Evolutionary conservation across 2,797 vertebrate genomes (phyloP).

Genomic region (Echeneis naucrates): DNA sequence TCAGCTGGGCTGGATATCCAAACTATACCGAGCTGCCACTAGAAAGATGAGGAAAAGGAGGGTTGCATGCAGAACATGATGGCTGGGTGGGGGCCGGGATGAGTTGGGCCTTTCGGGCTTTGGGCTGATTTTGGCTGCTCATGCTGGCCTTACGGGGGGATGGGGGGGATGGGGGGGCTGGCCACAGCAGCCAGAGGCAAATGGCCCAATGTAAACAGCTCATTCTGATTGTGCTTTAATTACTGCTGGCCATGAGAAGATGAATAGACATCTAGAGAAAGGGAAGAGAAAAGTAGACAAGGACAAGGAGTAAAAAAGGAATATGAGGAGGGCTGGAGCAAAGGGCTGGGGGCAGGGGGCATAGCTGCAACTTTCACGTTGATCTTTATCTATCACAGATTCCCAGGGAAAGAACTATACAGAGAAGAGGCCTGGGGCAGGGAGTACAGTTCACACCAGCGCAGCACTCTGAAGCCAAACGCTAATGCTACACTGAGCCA

Average conservation of each 20-base stretch:
- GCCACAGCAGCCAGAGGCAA: constrained; percentile 67
- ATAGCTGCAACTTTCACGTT: constrained; percentile 57
- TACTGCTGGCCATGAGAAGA: constrained; percentile 64
- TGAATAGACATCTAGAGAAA: constrained; percentile 53
- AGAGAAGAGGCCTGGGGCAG: constrained; percentile 43
- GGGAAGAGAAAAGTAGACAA: constrained; percentile 37
- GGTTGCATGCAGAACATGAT: constrained; percentile 25
- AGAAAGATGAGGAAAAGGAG: constrained; percentile 8
- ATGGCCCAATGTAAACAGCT: constrained; percentile 76
- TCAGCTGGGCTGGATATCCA: constrained; percentile 46
- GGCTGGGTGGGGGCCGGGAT: no score
- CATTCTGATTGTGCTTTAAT: constrained; percentile 67
- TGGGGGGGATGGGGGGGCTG: constrained; percentile 48
- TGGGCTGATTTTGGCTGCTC: constrained; percentile 51
- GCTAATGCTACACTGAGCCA: neutral
- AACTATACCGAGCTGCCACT: constrained; percentile 30
- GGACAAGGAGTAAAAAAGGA: constrained; percentile 20
- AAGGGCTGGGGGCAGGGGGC: constrained; percentile 8
- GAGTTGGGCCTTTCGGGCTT: constrained; percentile 39
- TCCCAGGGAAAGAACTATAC: constrained; percentile 60
- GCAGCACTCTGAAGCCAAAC: constrained; percentile 32
- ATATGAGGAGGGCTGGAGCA: constrained; percentile 31
- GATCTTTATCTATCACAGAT: constrained; percentile 75
- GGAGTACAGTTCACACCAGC: constrained; percentile 57
- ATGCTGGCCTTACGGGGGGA: constrained; percentile 43